Conservation (phyloP, 2,113 vertebrate genomes). For the Ivindomyrus marchei region DNA sequence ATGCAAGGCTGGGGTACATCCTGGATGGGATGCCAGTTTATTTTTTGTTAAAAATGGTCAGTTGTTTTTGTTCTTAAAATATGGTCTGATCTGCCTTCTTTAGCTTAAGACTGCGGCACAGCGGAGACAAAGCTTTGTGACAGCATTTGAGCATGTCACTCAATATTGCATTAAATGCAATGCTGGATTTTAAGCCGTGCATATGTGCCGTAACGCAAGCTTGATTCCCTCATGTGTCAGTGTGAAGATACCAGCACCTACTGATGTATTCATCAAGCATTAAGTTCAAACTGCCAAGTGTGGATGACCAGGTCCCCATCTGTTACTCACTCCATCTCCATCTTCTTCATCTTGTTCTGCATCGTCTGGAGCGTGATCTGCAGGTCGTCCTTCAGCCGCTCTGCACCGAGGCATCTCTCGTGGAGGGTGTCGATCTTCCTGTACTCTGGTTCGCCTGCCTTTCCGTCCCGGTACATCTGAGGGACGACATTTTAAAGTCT, state of each 20-base stretch:
- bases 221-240: background rate
- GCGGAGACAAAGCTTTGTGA: background rate
- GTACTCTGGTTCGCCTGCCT: conserved; percentile 61
- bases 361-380: conserved; percentile 70
- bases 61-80: background rate
- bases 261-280: background rate
- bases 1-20: background rate
- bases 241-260: background rate
- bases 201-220: background rate
- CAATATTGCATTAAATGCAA: background rate
- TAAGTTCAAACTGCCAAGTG: background rate
- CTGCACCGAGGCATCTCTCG: conserved; percentile 74
- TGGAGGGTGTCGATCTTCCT: conserved; percentile 80
- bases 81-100: background rate
- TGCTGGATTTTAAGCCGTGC: background rate
- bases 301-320: background rate
- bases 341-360: conserved; percentile 76
- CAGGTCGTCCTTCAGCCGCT: conserved; percentile 74
- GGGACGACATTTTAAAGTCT: background rate
- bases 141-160: background rate
- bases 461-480: conserved; percentile 73
- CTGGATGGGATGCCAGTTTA: background rate
- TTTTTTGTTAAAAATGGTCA: background rate
- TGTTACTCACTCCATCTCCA: conserved; percentile 78
- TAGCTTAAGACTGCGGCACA: background rate